A percentile compares a stretch with the other conserved stretches of the same genome.
Conservation (phyloP, 2,888 invertebrate genomes). For the Sesamia inferens region DNA sequence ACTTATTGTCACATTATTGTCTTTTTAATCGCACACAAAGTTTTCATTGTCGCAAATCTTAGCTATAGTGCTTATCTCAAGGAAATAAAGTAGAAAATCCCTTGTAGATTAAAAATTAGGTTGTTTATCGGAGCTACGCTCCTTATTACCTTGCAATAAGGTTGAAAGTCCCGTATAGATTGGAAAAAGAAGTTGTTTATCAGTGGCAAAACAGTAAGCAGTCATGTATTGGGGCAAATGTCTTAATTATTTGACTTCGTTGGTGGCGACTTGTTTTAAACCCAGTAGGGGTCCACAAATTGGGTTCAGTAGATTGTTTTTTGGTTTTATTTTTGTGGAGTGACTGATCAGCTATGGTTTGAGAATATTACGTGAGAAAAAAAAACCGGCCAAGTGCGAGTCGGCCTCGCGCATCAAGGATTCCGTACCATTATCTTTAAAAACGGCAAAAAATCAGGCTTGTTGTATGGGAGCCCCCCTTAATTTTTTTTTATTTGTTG, state of each 20-base stretch:
- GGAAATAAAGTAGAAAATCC: not conserved
- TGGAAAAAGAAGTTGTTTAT: conserved; percentile 32
- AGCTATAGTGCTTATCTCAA: not conserved
- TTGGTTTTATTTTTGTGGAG: conserved; percentile 2
- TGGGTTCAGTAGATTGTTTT: conserved; percentile 36
- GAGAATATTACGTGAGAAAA: not conserved
- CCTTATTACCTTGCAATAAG: not conserved
- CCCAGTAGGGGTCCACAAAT: conserved; percentile 47
- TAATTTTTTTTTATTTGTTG: no score
- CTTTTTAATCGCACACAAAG: conserved; percentile 15
- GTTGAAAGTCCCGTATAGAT: not conserved
- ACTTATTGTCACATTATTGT: conserved; percentile 11
- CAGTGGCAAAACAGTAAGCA: conserved; percentile 36
- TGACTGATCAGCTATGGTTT: conserved; percentile 12
- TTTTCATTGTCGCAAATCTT: not conserved
- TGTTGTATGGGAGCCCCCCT: no score
- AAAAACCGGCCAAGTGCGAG: no score
- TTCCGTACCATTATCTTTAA: no score
- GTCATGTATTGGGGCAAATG: conserved; percentile 74
- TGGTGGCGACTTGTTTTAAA: conserved; percentile 73
- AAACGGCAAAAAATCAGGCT: no score
- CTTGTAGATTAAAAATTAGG: not conserved
- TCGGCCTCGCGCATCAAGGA: no score
- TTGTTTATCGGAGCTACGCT: conserved; percentile 30
- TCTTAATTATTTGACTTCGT: conserved; percentile 82